Evolutionary conservation across 2,113 vertebrate species (phyloP), one percentile per base, ranked within the genome.

Genomic region (Leucosticte australis): DNA sequence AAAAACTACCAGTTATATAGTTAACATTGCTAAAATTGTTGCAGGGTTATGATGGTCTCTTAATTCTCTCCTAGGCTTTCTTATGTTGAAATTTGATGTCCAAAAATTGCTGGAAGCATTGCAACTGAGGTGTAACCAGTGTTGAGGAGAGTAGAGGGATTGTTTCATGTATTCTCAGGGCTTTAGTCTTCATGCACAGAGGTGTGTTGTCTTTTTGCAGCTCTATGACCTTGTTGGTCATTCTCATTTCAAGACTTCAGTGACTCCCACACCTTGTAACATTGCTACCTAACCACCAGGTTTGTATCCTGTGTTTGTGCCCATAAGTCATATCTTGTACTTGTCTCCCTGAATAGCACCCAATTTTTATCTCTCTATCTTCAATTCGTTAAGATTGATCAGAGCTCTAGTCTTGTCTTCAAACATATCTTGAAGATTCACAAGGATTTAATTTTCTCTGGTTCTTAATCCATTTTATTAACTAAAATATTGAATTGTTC

Each of bases 71-170:
- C 13, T 33, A 37, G 28, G 30, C 5, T 69, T 4, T 68, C 37
- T 77, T 64, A 55, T 30, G 26, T 77, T 82, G 37, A 83, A 81
- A 73, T 83, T 8, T 77, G 62, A 33, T 35, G 5, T 20, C 52
- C 19, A 52, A 47, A 79, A 80, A 56, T 15, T 47, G 4, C 47
- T 50, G 20, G 5, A 68, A 60, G 9, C 15, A n/a, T 63, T 90
- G 20, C 20, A 59, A n/a, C 6, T 0, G 0, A 50, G 17, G 8
- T 2, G 0, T n/a, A 90, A 30, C 3, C 24, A 67, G 9, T 21
- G 13, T 6, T 50, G 44, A 79, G 31, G 12, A 71, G 16, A 42
- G 26, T 16, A 47, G 27, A 53, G 11, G 6, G 28, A 46, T 46
- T 90, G 5, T 2, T 59, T 75, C 13, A 28, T 33, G 15, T 71